Evolutionary conservation across 2,797 vertebrate species (phyloP), one percentile per base, ranked within the genome.

Genomic region (Scolopax rusticola): DNA sequence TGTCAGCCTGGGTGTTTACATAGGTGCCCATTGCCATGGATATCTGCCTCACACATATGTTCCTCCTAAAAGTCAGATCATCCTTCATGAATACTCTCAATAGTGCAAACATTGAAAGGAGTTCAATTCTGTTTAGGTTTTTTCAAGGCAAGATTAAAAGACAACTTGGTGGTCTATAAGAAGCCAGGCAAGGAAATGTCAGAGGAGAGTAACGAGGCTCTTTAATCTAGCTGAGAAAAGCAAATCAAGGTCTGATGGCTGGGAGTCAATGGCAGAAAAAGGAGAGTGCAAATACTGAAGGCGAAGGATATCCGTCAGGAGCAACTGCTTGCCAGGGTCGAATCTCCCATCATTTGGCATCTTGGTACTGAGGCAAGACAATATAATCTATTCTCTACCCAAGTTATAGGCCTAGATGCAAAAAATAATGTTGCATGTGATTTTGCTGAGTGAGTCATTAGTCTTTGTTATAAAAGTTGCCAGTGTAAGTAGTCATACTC

Each of bases 201-300:
- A 85, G 59, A 78, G 30, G 54, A 81, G 69, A 91, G 78, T 83
- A 87, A 92, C 2, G 10, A 89, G 59, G 68, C 61, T 89, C 71
- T 97, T 95, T 92, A 92, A 95, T 87, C 63, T 79, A 80, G 65
- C 82, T 95, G 89, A 93, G 92, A 94, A 96, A 92, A 94, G 69
- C 53, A 93, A 95, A 95, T 67, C 2, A 1, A 87, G n/a, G 41
- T 70, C 61, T 92, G 78, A 85, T 51, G 76, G 71, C 36, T 87
- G 19, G 53, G 73, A 94, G 68, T 33, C 63, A 59, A 75, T 1
- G 45, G 69, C 84, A 85, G 48, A 78, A 80, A 93, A 94, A 78
- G 60, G 4, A 87, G 84, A 89, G 33, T 38, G 43, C 45, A 93
- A 95, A 95, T 56, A 89, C 23, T 45, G 43, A 57, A 5, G 1